Evolutionary conservation across 2,113 vertebrate species (phyloP).

Genomic region (Aleadryas rufinucha): DNA sequence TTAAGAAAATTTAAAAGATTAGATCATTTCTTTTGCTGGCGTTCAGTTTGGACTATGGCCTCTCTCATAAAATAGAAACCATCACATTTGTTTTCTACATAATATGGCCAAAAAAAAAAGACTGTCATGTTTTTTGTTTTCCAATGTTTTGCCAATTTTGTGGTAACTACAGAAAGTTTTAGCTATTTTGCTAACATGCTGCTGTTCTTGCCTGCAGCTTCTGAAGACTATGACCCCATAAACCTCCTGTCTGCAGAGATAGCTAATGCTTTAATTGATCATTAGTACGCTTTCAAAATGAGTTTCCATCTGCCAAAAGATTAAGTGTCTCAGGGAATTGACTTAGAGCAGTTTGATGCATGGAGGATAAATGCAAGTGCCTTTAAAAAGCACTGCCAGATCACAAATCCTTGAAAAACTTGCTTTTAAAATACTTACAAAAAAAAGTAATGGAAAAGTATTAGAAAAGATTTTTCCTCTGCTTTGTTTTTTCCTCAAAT

Average conservation of each 20-base stretch:
- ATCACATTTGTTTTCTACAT: not conserved
- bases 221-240: slow-evolving; percentile 13
- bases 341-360: slow-evolving; percentile 4
- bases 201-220: not conserved
- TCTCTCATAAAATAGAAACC: not conserved
- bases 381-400: not conserved
- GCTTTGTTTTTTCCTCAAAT: not conserved
- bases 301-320: slow-evolving; percentile 50
- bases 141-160: not conserved
- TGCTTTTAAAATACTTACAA: not conserved
- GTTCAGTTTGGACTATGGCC: not conserved
- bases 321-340: slow-evolving; percentile 33
- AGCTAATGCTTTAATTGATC: slow-evolving; percentile 57
- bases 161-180: not conserved
- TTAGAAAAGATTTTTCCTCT: not conserved
- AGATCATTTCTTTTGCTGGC: not conserved
- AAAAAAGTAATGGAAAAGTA: not conserved
- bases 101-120: not conserved
- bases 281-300: slow-evolving; percentile 47
- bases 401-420: slow-evolving; percentile 1
- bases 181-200: not conserved
- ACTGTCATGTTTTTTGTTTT: not conserved
- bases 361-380: slow-evolving; percentile 2
- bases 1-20: not conserved
- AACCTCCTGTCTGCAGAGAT: slow-evolving; percentile 13